Evolutionary conservation across 2,113 vertebrate genomes (phyloP).

Genomic region (Lamprotornis superbus): DNA sequence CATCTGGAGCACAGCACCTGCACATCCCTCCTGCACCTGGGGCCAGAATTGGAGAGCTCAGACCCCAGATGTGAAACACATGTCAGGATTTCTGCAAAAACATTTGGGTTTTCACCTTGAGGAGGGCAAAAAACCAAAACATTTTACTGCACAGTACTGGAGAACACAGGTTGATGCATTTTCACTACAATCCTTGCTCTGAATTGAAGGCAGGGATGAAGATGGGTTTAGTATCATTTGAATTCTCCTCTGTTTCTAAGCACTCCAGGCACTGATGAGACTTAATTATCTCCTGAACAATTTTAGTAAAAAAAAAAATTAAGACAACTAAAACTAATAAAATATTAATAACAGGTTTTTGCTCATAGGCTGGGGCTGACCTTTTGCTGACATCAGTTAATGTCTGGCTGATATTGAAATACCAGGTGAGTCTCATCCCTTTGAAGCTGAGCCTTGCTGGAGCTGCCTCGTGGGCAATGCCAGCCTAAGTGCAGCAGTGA

Average conservation of each 20-base stretch:
- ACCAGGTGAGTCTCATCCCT: background rate
- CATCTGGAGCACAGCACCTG: background rate
- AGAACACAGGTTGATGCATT: background rate
- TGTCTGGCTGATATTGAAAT: background rate
- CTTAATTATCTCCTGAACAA: constrained; percentile 3
- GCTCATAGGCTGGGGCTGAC: background rate
- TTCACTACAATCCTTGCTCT: background rate
- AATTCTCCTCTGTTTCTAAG: background rate
- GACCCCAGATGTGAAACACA: background rate
- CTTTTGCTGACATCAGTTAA: background rate
- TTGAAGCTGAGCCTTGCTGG: background rate
- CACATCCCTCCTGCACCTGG: background rate
- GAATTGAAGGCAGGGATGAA: background rate
- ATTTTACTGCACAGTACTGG: background rate
- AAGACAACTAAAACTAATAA: background rate
- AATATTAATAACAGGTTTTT: constrained; percentile 21
- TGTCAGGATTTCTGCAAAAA: background rate
- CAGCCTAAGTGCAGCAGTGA: background rate
- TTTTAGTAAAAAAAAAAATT: background rate
- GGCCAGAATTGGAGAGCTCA: background rate
- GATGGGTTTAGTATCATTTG: background rate
- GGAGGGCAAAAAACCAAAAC: background rate
- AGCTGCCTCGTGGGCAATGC: background rate
- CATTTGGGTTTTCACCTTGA: background rate
- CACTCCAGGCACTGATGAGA: background rate